Conservation (phyloP, 2,113 vertebrate species). For the Oryzias javanicus region DNA sequence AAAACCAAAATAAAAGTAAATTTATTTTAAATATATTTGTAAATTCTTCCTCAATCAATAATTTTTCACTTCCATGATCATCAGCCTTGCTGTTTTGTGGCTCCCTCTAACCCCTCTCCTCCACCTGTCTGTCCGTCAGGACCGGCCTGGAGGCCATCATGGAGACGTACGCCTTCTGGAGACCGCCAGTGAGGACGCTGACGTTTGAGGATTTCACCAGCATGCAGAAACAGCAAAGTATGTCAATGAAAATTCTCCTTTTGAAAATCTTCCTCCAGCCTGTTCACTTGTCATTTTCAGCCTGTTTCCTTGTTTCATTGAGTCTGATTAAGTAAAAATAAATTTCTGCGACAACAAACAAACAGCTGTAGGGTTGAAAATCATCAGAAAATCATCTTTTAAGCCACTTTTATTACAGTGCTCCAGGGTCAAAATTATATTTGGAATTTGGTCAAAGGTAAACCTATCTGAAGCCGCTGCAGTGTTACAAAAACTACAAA, state of each 20-base stretch:
- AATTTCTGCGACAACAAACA: neutral
- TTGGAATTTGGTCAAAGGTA: no score
- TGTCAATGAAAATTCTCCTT: slow-evolving; percentile 17
- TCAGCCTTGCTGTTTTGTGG: neutral
- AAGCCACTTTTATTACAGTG: no score
- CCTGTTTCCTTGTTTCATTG: neutral
- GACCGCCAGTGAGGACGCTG: slow-evolving; percentile 94
- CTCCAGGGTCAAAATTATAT: no score
- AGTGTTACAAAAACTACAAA: no score
- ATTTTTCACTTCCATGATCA: no score
- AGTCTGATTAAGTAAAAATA: neutral
- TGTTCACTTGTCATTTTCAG: neutral
- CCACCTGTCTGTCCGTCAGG: slow-evolving; percentile 67
- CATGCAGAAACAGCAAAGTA: slow-evolving; percentile 99
- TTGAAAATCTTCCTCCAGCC: neutral
- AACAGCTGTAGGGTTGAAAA: neutral
- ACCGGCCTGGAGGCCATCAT: slow-evolving; percentile 98
- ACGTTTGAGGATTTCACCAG: slow-evolving; percentile 98
- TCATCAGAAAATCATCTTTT: no score
- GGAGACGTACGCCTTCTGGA: slow-evolving; percentile 99
- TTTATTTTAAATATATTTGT: no score
- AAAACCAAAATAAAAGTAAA: no score
- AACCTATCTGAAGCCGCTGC: no score
- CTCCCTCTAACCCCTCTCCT: neutral
- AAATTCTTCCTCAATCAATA: no score